Evolutionary conservation across 1,140 invertebrate species (phyloP).

Genomic region (Achroia grisella): DNA sequence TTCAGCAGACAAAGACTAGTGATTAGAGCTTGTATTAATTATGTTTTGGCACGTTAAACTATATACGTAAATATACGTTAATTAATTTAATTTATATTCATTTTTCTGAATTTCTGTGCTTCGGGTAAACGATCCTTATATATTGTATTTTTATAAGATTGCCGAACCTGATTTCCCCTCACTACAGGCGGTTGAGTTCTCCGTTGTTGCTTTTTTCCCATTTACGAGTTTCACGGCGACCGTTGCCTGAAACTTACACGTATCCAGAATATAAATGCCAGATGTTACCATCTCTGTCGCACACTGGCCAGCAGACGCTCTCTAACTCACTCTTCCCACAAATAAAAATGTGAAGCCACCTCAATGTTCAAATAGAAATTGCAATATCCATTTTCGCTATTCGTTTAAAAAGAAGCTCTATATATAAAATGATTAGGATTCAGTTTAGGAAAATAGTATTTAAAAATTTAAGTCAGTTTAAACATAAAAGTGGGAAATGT

Average conservation of each 20-base stretch:
- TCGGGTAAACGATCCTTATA: too few relatives aligned
- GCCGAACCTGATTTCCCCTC: constrained; percentile 34
- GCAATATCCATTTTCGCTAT: constrained; percentile 37
- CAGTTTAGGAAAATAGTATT: constrained; percentile 12
- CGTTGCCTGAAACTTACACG: constrained; percentile 73
- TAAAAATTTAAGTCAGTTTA: constrained; percentile 24
- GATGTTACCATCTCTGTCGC: constrained; percentile 38
- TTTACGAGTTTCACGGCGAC: constrained; percentile 73
- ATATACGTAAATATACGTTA: not conserved
- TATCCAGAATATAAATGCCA: constrained; percentile 71
- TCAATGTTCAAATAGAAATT: constrained; percentile 57
- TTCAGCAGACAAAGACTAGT: not conserved
- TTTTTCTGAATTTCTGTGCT: not conserved
- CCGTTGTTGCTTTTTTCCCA: constrained; percentile 72
- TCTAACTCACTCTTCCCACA: constrained; percentile 50
- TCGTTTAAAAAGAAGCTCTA: constrained; percentile 29
- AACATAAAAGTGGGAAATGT: constrained; percentile 40
- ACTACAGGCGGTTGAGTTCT: constrained; percentile 65
- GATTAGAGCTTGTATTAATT: not conserved
- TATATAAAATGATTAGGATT: constrained; percentile 11
- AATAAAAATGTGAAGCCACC: constrained; percentile 68
- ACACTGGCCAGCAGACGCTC: constrained; percentile 19
- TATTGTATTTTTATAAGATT: not conserved
- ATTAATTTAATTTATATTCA: not conserved
- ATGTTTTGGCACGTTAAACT: not conserved